Evolutionary conservation across 1,140 invertebrate species (phyloP), one percentile per base, ranked within the genome.

Genomic region (Pissodes strobi): DNA sequence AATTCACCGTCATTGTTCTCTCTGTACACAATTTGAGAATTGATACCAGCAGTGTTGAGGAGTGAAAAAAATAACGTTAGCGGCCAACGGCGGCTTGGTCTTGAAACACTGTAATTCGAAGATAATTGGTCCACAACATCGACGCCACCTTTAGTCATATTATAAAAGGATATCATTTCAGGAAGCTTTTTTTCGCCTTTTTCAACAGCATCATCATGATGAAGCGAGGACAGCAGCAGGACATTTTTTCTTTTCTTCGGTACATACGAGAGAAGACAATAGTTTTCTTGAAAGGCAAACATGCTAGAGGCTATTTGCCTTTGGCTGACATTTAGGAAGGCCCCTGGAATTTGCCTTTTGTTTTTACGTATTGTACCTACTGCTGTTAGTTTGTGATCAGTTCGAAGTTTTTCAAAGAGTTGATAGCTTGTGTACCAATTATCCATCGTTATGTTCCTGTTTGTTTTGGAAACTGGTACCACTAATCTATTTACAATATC

Each of bases 321-420:
- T 15, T 17, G 34, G 13, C 0, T 51, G 9, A 38, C 13, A 39
- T 8, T 43, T 12, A n/a, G 23, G 38, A 66, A n/a, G n/a, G n/a
- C n/a, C n/a, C n/a, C n/a, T n/a, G n/a, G n/a, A n/a, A n/a, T n/a
- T n/a, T n/a, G n/a, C n/a, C n/a, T n/a, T n/a, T n/a, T n/a, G n/a
- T n/a, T n/a, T n/a, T n/a, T n/a, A n/a, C n/a, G n/a, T n/a, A 63
- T 19, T 59, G 72, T 77, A 19, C 72, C 74, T n/a, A 75, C 53
- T 18, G 66, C 21, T 17, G 74, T 76, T 6, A 77, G 17, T 21
- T 67, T 64, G 17, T 55, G 19, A 2, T 23, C 2, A 19, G 17
- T 46, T n/a, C n/a, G n/a, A n/a, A n/a, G n/a, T n/a, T n/a, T n/a
- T n/a, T n/a, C n/a, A n/a, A n/a, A n/a, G n/a, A n/a, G n/a, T n/a